Base-by-base conservation (phyloP, 2,888 invertebrate species). In the Galeopsomyia nigrocyanea region DNA sequence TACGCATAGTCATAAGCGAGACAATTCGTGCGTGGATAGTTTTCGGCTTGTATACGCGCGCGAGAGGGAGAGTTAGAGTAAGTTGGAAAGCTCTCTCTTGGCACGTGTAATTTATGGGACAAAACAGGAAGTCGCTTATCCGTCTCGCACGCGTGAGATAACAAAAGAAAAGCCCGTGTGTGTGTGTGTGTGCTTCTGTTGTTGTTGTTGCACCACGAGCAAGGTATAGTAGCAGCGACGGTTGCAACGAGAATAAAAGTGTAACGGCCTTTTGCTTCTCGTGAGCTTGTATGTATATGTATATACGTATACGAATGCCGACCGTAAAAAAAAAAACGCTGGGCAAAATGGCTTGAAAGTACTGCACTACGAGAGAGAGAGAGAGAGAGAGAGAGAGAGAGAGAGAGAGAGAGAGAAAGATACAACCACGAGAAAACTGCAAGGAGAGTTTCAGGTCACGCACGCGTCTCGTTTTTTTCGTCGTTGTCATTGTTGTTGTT, bases 111-210 rank as follows among this genome's bases (percentile, higher is more conserved):
- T 60, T 60, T 60, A 46, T 60, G 14, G 19, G 14, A 16, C 14
- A 49, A 49, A 61, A 61, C 61, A 16, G 61, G 61, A 61, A 61
- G 61, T 61, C 49, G 49, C 61, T 61, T 49, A 61, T 61, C 61
- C 61, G 60, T 47, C 51, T 57, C 57, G 19, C 55, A 21, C 55
- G 39, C 13, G 17, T 19, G 47, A 46, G 47, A 49, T 31, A 31
- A 9, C n/a, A 26, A 50, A 50, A 26, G 26, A 50, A 62, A 50
- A 26, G 26, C 62, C 39, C 22, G 21, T 26, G 16, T 21, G 14
- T n/a, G n/a, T n/a, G n/a, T n/a, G n/a, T n/a, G n/a, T n/a, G n/a
- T n/a, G n/a, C n/a, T n/a, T n/a, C n/a, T n/a, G n/a, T n/a, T n/a
- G n/a, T n/a, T 22, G n/a, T 14, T 46, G 10, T 5, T 19, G 50